A percentile compares a stretch with the other conserved stretches of the same genome.
Evolutionary conservation across 1,140 invertebrate species (phyloP).

Genomic region (Mesaphorura yosii): DNA sequence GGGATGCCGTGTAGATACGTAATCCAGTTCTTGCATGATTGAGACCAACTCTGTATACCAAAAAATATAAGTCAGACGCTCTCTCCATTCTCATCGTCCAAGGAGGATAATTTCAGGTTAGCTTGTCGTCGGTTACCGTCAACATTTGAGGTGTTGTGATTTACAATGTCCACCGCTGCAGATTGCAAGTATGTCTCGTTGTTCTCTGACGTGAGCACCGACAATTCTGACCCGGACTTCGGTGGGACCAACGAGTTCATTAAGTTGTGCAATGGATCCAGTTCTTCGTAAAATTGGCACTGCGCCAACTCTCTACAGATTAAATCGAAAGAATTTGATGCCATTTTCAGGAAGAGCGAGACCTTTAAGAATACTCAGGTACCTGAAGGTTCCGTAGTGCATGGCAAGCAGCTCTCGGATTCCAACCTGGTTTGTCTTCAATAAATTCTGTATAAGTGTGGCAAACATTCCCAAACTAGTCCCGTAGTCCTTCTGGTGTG

Average conservation of each 20-base stretch:
- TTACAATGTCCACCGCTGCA: no score
- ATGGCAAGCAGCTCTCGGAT: constrained; percentile 21
- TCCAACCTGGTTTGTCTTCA: constrained; percentile 12
- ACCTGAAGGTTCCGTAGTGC: constrained; percentile 44
- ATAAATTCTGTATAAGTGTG: constrained; percentile 25
- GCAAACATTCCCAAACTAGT: constrained; percentile 16
- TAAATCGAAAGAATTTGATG: background rate
- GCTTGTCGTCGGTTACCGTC: no score
- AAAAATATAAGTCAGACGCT: no score
- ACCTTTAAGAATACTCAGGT: no score
- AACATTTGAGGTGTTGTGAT: no score
- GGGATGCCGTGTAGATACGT: constrained; percentile 53
- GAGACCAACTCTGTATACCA: constrained; percentile 46
- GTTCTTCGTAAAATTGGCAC: constrained; percentile 38
- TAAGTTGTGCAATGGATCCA: constrained; percentile 22
- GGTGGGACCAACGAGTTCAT: constrained; percentile 18
- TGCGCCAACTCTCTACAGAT: background rate
- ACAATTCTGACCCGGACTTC: constrained; percentile 9
- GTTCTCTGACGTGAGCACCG: constrained; percentile 1
- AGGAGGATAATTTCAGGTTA: no score
- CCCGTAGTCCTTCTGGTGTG: constrained; percentile 44
- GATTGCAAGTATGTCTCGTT: no score
- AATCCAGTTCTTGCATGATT: constrained; percentile 59
- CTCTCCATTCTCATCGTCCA: no score
- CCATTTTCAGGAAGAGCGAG: no score